Percentiles rank a stretch among this genome's conserved stretches.
phyloP scores from a whole-genome alignment of 2,113 vertebrate species.

The Actenoides lindsayi region DNA sequence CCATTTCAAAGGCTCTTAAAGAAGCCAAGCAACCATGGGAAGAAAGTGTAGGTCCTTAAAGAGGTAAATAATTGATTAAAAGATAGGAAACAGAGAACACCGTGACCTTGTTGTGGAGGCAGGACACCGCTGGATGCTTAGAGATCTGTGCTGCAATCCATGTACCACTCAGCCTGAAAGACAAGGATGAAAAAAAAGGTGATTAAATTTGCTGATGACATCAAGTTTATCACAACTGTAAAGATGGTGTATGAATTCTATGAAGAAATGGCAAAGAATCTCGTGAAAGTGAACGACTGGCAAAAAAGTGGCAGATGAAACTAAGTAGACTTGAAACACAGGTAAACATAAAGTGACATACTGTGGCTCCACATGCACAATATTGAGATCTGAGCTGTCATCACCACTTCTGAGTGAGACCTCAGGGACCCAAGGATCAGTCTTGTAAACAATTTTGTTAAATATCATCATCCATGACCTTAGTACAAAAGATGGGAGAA shows the following conservation, averaged over 20 bases:
- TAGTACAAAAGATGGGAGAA: background rate
- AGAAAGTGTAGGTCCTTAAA: conserved; percentile 2
- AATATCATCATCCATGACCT: background rate
- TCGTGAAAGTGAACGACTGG: background rate
- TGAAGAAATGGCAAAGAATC: background rate
- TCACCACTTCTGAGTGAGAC: background rate
- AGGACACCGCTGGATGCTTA: background rate
- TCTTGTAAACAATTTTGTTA: conserved; percentile 3
- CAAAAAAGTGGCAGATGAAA: background rate
- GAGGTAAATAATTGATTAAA: conserved; percentile 31
- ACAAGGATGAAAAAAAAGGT: background rate
- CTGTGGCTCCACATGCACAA: background rate
- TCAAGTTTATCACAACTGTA: background rate
- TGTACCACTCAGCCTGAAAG: background rate
- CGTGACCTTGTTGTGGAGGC: background rate
- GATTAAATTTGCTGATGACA: background rate
- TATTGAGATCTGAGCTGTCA: background rate
- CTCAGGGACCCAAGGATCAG: background rate
- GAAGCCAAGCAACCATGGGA: background rate
- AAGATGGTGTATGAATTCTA: background rate
- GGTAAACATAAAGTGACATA: conserved; percentile 20
- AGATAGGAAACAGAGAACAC: background rate
- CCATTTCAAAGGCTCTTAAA: conserved; percentile 6
- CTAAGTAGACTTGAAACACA: background rate
- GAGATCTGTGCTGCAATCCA: background rate